Conservation (phyloP, 2,888 invertebrate species). For the Cryptus viduatorius region DNA sequence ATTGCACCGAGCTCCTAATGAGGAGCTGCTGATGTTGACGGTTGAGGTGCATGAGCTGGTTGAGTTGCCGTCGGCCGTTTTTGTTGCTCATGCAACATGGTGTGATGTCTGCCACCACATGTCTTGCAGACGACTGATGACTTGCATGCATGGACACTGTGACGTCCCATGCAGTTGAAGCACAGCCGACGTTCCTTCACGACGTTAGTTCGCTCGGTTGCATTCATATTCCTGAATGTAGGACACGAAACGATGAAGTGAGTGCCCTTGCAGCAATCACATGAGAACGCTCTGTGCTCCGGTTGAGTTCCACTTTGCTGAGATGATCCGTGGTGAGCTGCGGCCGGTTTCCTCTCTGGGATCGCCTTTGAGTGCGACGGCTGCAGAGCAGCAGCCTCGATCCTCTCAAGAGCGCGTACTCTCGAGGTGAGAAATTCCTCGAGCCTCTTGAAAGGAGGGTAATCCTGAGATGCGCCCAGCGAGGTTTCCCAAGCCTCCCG, state of each 20-base stretch:
- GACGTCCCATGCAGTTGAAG: constrained; percentile 52
- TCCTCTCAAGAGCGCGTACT: constrained; percentile 7
- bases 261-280: background rate
- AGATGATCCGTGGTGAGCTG: background rate
- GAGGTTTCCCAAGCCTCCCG: constrained; percentile 43
- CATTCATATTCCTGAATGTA: background rate
- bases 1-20: constrained; percentile 2
- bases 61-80: background rate
- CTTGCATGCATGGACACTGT: background rate
- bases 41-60: background rate
- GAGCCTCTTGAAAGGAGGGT: constrained; percentile 31
- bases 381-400: background rate
- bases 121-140: background rate
- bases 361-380: background rate
- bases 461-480: constrained; percentile 9
- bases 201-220: background rate
- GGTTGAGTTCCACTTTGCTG: background rate
- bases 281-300: background rate
- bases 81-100: constrained; percentile 38
- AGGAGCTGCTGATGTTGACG: background rate
- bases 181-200: constrained; percentile 8
- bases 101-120: constrained; percentile 34
- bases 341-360: background rate
- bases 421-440: constrained; percentile 12
- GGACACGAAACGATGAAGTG: constrained; percentile 48